Conservation (phyloP, 2,797 vertebrate genomes). For the Megalops cyprinoides region DNA sequence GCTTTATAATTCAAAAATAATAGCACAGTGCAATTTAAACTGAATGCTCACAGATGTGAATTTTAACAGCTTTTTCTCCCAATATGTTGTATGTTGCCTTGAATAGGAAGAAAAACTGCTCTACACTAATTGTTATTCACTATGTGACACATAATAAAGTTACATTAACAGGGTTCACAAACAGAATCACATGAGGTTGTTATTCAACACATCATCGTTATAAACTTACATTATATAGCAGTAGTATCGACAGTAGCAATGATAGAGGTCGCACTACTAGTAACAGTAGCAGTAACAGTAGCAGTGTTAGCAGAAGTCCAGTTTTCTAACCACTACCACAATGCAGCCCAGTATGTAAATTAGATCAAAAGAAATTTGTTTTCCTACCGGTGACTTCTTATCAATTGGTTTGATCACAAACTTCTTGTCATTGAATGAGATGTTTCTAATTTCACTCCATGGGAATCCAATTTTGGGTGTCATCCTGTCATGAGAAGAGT, state of each 20-base stretch:
- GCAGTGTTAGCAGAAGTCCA: background rate
- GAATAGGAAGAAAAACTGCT: too few relatives aligned
- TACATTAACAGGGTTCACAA: too few relatives aligned
- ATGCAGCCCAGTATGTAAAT: background rate
- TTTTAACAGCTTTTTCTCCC: too few relatives aligned
- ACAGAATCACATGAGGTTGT: too few relatives aligned
- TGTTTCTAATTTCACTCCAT: constrained; percentile 98
- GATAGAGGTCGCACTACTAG: background rate
- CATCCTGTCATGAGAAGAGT: constrained; percentile 74
- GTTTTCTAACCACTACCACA: background rate
- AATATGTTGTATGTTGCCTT: too few relatives aligned
- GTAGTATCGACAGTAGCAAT: background rate
- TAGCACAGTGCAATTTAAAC: background rate
- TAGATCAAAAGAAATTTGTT: background rate
- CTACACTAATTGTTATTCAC: background rate
- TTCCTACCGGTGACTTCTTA: constrained; percentile 92
- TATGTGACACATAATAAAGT: too few relatives aligned
- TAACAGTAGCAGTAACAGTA: background rate
- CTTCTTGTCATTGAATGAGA: constrained; percentile 98
- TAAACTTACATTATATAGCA: background rate
- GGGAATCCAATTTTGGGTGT: constrained; percentile 98
- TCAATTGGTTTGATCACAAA: constrained; percentile 98
- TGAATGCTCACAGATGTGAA: background rate
- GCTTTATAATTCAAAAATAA: background rate
- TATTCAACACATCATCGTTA: too few relatives aligned